Evolutionary conservation across 2,888 invertebrate genomes (phyloP).

Genomic region (Sarcophaga subvicina): DNA sequence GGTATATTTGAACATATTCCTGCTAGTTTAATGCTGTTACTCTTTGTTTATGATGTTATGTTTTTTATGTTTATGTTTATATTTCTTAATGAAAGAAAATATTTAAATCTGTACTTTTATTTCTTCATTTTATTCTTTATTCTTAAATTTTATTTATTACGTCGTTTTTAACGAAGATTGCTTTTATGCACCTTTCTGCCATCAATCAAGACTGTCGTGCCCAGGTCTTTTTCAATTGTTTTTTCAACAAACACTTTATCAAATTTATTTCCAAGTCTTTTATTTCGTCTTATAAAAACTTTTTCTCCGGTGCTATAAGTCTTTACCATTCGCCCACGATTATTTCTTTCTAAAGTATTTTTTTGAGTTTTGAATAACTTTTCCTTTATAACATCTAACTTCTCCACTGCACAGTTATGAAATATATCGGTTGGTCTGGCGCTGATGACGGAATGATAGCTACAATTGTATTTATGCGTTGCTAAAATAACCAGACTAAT

Average conservation of each 20-base stretch:
- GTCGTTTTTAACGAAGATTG: constrained; percentile 27
- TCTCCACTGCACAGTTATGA: constrained; percentile 12
- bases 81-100: constrained; percentile 18
- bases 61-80: background rate
- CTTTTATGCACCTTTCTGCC: constrained; percentile 32
- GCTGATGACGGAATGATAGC: constrained; percentile 52
- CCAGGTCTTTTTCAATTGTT: constrained; percentile 38
- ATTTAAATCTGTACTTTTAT: background rate
- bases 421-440: constrained; percentile 48
- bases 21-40: constrained; percentile 6
- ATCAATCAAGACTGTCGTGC: constrained; percentile 19
- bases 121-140: background rate
- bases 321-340: constrained; percentile 34
- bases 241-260: constrained; percentile 50
- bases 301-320: constrained; percentile 52
- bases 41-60: background rate
- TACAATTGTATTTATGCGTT: constrained; percentile 60
- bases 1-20: constrained; percentile 29
- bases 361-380: constrained; percentile 28
- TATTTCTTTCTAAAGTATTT: constrained; percentile 32
- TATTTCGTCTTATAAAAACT: constrained; percentile 44
- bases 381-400: constrained; percentile 32
- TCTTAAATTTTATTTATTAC: too few relatives aligned
- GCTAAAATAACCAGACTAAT: constrained; percentile 58
- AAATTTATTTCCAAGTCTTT: constrained; percentile 46